Evolutionary conservation across 2,888 invertebrate species (phyloP), one percentile per base, ranked within the genome.

Genomic region (Neocrepidodera transversa): DNA sequence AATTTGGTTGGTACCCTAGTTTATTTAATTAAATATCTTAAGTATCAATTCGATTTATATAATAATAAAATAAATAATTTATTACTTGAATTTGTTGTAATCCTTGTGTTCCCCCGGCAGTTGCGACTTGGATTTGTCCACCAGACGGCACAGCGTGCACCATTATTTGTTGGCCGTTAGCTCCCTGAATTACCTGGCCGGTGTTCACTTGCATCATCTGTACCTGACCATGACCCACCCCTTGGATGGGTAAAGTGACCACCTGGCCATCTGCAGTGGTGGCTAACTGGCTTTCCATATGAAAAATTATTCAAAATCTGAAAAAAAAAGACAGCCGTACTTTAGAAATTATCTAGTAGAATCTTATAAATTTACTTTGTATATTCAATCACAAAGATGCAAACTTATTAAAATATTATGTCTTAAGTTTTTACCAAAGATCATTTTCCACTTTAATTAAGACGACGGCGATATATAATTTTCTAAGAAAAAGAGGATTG

Each of bases 121-220:
- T 85, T 1, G 86, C 81, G 28, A 87, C 85, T 81, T 87, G 87
- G 68, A 90, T 85, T 58, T 83, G 85, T 0, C 81, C 81, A 30
- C 81, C 80, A 13, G 86, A 83, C 0, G 87, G 86, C 66, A 89
- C 84, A 0, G 87, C 79, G 70, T 89, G 89, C 0, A 90, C 86
- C 73, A 90, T 85, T 35, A 90, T 87, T 74, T 89, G 89, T 74
- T 89, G 88, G 0, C 88, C 87, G 56, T 86, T 86, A 0, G 86
- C 84, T 0, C 86, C 86, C 71, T 87, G 87, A 57, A 88, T 83
- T 71, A 88, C 84, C 69, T 88, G 87, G 0, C 86, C 84, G 1
- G 81, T 78, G 63, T 81, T 81, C 77, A 82, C 80, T 70, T 82
- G 86, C 71, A 87, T 77, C 6, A 86, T 85, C 72, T 86, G 85